Evolutionary conservation across 2,888 invertebrate genomes (phyloP).

Genomic region (Chorisops tibialis): DNA sequence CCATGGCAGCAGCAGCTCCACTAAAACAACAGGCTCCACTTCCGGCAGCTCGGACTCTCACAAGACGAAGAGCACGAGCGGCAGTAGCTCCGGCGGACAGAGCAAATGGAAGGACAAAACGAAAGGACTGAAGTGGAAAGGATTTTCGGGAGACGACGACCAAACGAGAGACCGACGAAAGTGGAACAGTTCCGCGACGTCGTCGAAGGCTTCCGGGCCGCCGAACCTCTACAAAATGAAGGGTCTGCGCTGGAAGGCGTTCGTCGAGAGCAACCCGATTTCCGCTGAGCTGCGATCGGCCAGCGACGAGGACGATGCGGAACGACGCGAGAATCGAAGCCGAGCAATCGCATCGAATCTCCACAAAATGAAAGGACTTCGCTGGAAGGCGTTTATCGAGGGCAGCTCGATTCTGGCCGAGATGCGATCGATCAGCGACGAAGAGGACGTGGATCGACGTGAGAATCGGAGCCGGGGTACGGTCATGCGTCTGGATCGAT

Average conservation of each 20-base stretch:
- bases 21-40: too few species aligned
- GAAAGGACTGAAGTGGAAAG: background rate
- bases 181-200: background rate
- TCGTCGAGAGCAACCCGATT: background rate
- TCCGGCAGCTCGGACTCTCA: too few species aligned
- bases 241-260: background rate
- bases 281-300: background rate
- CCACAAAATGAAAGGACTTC: slow-evolving; percentile 7
- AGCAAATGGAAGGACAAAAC: background rate
- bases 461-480: slow-evolving; percentile 41
- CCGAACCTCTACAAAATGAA: slow-evolving; percentile 9
- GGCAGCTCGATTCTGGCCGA: background rate
- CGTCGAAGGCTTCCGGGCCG: background rate
- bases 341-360: slow-evolving; percentile 14
- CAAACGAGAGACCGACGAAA: background rate
- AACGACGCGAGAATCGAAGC: slow-evolving; percentile 24
- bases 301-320: background rate
- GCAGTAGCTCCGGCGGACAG: background rate
- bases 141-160: background rate
- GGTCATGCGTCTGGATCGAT: slow-evolving; percentile 56
- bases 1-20: too few species aligned
- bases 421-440: background rate
- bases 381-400: slow-evolving; percentile 3
- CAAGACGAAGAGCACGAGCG: background rate
- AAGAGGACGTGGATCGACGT: background rate